A percentile compares a stretch with the other conserved stretches of the same genome.
These are phyloP conservation scores for Eulemur rubriventer DNA, from an alignment of 2,797 vertebrate species.

Conservation along the genomic window DNA sequence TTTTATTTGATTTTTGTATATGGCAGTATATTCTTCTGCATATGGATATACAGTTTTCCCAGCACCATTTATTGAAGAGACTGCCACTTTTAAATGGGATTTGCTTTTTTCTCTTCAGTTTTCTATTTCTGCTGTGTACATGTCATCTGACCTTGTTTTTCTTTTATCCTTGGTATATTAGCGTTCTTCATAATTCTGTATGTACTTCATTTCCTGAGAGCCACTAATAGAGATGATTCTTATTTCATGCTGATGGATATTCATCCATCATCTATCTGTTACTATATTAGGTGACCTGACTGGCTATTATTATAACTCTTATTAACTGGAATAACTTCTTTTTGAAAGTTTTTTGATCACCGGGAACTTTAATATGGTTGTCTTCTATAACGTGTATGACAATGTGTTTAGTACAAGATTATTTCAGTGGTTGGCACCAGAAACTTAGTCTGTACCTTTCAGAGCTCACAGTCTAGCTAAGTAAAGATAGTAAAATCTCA, in stretches of 20 bases:
- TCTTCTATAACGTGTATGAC: not conserved
- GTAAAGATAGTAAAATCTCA: not conserved
- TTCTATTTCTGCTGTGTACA: not conserved
- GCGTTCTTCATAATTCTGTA: not conserved
- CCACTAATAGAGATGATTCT: not conserved
- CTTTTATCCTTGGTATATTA: not conserved
- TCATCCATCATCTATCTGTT: not conserved
- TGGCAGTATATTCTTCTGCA: not conserved
- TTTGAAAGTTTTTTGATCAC: not conserved
- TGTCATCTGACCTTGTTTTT: not conserved
- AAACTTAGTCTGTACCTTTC: not conserved
- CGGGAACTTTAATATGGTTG: not conserved
- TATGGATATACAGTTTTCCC: not conserved
- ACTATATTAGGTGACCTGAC: not conserved
- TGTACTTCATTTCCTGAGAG: not conserved
- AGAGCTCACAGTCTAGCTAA: not conserved
- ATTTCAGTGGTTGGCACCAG: not conserved
- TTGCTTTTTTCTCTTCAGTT: not conserved
- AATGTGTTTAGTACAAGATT: not conserved
- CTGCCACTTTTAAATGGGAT: not conserved
- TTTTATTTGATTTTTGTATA: not conserved
- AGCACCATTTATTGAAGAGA: not conserved
- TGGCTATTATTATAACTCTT: not conserved
- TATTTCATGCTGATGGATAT: not conserved
- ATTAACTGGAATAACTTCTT: slow-evolving; percentile 14